A percentile compares a stretch with the other conserved stretches of the same genome.
phyloP scores from a whole-genome alignment of 1,140 invertebrate genomes.

The Trichomalopsis sarcophagae region DNA sequence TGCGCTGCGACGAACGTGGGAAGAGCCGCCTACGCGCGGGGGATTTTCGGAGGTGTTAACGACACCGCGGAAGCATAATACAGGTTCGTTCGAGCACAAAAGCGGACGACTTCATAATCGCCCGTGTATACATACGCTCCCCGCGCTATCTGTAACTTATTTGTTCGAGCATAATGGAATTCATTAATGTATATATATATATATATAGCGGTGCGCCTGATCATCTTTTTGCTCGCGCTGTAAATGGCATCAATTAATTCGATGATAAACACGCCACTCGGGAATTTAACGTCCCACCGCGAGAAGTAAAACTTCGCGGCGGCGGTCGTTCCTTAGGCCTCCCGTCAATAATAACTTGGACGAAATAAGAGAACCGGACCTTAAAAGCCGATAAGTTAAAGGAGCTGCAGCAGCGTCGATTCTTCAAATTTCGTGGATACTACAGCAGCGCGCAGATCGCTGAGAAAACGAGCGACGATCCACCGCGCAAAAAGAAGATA shows the following conservation, averaged over 20 bases:
- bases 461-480: not conserved
- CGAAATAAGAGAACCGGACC: not conserved
- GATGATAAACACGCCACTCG: constrained; percentile 20
- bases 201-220: no score
- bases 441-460: not conserved
- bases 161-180: constrained; percentile 14
- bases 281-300: not conserved
- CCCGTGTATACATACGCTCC: not conserved
- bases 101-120: not conserved
- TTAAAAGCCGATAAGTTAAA: not conserved
- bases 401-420: not conserved
- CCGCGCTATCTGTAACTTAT: not conserved
- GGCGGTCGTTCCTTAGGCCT: no score
- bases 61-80: not conserved
- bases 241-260: constrained; percentile 25
- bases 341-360: not conserved
- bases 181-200: not conserved
- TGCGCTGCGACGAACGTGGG: not conserved
- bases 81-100: no score
- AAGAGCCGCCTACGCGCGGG: not conserved
- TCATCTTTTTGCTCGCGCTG: not conserved
- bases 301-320: constrained; percentile 14
- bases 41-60: not conserved
- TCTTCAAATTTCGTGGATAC: constrained; percentile 54
- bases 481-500: constrained; percentile 5